Evolutionary conservation across 2,888 invertebrate species (phyloP).

Genomic region (Thymelicus lineola): DNA sequence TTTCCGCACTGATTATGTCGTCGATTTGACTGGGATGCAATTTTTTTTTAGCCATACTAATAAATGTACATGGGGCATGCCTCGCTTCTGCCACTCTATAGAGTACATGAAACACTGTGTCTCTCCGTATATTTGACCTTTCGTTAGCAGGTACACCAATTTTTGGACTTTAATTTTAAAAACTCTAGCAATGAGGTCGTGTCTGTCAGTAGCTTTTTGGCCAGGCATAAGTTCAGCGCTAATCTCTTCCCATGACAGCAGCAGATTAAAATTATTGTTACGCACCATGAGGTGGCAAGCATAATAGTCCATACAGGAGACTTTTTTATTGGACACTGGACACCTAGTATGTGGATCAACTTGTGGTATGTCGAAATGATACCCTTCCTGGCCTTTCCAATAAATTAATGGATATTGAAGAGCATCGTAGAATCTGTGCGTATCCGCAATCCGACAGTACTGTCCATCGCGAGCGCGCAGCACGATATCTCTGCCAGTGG

Average conservation of each 20-base stretch:
- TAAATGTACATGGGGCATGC: constrained; percentile 45
- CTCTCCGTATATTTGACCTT: constrained; percentile 38
- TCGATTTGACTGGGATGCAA: constrained; percentile 46
- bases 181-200: constrained; percentile 38
- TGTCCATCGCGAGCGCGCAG: constrained; percentile 32
- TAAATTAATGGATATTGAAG: too few relatives aligned
- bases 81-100: constrained; percentile 48
- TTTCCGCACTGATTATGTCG: constrained; percentile 47
- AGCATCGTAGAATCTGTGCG: constrained; percentile 12
- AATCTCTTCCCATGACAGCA: constrained; percentile 48
- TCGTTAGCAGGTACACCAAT: constrained; percentile 32
- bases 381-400: too few relatives aligned
- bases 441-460: constrained; percentile 35
- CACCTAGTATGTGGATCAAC: too few relatives aligned
- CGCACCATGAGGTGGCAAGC: constrained; percentile 9
- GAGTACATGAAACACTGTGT: constrained; percentile 40
- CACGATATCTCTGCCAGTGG: constrained; percentile 38
- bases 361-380: too few relatives aligned
- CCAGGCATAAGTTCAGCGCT: constrained; percentile 41
- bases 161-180: constrained; percentile 38
- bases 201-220: constrained; percentile 40
- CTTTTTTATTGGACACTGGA: too few relatives aligned
- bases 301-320: too few relatives aligned
- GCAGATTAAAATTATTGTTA: constrained; percentile 11
- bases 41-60: constrained; percentile 45